Base-by-base conservation (phyloP, 2,888 invertebrate genomes). In the Theretra japonica region DNA sequence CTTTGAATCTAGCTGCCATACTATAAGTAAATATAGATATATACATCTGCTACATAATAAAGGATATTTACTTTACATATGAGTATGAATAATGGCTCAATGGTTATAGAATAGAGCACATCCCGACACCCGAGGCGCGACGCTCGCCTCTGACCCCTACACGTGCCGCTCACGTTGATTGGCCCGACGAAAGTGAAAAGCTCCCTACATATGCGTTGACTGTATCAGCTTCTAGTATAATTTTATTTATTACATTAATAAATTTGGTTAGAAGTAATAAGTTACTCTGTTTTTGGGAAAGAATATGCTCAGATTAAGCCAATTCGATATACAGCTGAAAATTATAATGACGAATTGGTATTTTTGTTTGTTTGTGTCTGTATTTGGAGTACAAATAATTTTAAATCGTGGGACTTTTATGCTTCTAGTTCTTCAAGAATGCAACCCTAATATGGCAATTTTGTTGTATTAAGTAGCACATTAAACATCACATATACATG, bases 161-260 rank as follows among this genome's bases (percentile, higher is more conserved):
- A 89, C 93, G 93, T 91, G 93, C 91, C 88, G 86, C 86, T 84
- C 78, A 75, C 85, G 88, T 88, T 91, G 88, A 93, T 93, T 93
- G 92, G 91, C 83, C 80, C 79, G 84, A 83, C 83, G 83, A 87
- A 86, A 88, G 82, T 83, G 85, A 85, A 86, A 86, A 23, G 53
- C 53, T 53, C 50, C 65, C 23, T 65, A 11, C 28, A 23, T 21
- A 48, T 41, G 41, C 41, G 2, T 41, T 41, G 33, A 41, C 33
- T 41, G n/a, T 62, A 50, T 82, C 81, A 53, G 60, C 30, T 68
- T 68, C 53, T 68, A 59, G 59, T 68, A n/a, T n/a, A 28, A 5
- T 33, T 65, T 17, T 48, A 48, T 17, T 23, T 15, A 17, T 23
- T 65, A 4, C 21, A 23, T 19, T 48, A 15, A 1, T 3, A 58